These are phyloP conservation scores for Chalcis sispes DNA, from an alignment of 2,888 invertebrate species.

Conservation along the genomic window DNA sequence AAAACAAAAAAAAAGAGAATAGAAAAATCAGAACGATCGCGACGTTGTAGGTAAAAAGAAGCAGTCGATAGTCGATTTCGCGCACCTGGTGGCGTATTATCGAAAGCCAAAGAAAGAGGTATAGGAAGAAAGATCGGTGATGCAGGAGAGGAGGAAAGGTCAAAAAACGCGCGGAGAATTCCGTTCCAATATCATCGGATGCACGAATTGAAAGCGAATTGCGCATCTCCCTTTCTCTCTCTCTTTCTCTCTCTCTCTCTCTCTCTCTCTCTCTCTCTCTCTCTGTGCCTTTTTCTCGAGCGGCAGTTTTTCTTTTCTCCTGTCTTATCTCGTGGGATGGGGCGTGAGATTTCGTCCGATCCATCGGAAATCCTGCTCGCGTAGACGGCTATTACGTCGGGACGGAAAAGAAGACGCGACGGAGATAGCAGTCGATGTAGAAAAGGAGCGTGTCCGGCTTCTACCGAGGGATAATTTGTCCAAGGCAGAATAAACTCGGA, in stretches of 20 bases:
- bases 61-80: not conserved
- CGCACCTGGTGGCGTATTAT: conserved; percentile 2
- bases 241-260: too few relatives aligned
- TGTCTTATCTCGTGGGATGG: too few relatives aligned
- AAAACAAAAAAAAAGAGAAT: too few relatives aligned
- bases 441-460: conserved; percentile 40
- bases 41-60: too few relatives aligned
- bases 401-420: conserved; percentile 49
- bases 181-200: conserved; percentile 64
- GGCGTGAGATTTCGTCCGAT: conserved; percentile 59
- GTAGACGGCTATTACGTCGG: conserved; percentile 68
- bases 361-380: conserved; percentile 68
- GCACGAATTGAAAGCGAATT: conserved; percentile 64
- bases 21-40: too few relatives aligned
- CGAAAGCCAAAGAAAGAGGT: not conserved
- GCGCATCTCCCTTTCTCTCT: too few relatives aligned
- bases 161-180: conserved; percentile 51
- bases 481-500: not conserved
- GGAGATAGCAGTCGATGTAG: too few relatives aligned
- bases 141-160: not conserved
- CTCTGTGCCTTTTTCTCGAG: too few relatives aligned
- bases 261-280: too few relatives aligned
- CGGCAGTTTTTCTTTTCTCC: too few relatives aligned
- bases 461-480: conserved; percentile 26
- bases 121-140: not conserved